These are phyloP conservation scores for Brienomyrus longianalis DNA, from an alignment of 2,113 vertebrate genomes.

Conservation along the genomic window DNA sequence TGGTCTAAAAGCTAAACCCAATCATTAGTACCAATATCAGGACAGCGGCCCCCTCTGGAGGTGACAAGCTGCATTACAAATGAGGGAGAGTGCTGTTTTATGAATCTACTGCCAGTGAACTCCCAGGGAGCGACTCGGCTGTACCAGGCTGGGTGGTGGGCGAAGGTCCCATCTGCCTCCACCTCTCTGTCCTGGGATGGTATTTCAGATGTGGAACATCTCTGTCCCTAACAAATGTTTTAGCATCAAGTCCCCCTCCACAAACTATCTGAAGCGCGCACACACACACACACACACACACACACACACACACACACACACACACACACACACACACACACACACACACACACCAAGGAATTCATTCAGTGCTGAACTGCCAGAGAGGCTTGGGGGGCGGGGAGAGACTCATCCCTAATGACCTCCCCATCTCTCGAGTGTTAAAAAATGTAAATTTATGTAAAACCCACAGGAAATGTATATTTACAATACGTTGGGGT, in stretches of 20 bases:
- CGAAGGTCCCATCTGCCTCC: neutral
- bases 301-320: neutral
- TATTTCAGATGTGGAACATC: neutral
- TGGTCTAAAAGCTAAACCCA: neutral
- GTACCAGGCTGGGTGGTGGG: neutral
- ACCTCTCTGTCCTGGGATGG: neutral
- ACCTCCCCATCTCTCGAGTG: conserved; percentile 62
- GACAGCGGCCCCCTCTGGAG: conserved; percentile 13
- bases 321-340: neutral
- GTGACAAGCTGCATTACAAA: neutral
- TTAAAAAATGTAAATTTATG: conserved; percentile 72
- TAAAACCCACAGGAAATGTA: conserved; percentile 69
- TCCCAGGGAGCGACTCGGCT: neutral
- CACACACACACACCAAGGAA: conserved; percentile 22
- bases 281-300: conserved; percentile 5
- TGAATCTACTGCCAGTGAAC: neutral
- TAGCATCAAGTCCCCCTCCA: neutral
- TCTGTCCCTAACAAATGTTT: neutral
- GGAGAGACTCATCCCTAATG: conserved; percentile 59
- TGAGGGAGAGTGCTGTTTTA: neutral
- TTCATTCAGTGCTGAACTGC: conserved; percentile 64
- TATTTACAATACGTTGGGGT: conserved; percentile 79
- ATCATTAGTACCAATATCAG: neutral
- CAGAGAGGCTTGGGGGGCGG: conserved; percentile 40
- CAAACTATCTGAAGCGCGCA: conserved; percentile 37